phyloP scores from a whole-genome alignment of 2,888 invertebrate genomes.

The Lasius platythorax region DNA sequence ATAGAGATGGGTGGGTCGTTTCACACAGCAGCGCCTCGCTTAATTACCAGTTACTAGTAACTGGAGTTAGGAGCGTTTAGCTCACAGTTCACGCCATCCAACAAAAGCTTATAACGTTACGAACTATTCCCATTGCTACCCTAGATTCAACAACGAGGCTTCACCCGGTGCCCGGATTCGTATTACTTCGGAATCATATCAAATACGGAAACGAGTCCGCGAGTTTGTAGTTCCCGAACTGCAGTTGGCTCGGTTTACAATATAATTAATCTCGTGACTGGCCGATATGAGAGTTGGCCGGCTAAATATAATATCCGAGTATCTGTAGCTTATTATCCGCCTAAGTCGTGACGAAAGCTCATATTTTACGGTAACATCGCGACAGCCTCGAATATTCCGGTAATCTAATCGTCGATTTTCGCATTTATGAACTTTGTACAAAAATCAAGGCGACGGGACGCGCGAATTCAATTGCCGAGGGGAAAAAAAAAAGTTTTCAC shows the following conservation, averaged over 20 bases:
- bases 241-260: slow-evolving; percentile 66
- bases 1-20: slow-evolving; percentile 75
- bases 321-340: slow-evolving; percentile 52
- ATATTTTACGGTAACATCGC: slow-evolving; percentile 10
- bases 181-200: slow-evolving; percentile 73
- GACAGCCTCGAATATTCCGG: not conserved
- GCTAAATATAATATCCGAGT: slow-evolving; percentile 60
- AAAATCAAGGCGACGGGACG: not conserved
- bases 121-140: slow-evolving; percentile 74
- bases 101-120: slow-evolving; percentile 77
- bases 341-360: slow-evolving; percentile 22
- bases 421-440: not conserved
- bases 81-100: slow-evolving; percentile 78
- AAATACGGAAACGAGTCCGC: slow-evolving; percentile 65
- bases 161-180: slow-evolving; percentile 67
- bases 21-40: slow-evolving; percentile 82
- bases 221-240: slow-evolving; percentile 65
- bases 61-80: slow-evolving; percentile 82
- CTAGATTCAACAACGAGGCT: slow-evolving; percentile 70
- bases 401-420: not conserved
- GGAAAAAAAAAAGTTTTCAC: not conserved
- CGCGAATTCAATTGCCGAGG: slow-evolving; percentile 10
- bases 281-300: slow-evolving; percentile 55
- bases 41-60: slow-evolving; percentile 83
- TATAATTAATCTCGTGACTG: slow-evolving; percentile 66